These are phyloP conservation scores for Colaptes auratus DNA, from an alignment of 2,113 vertebrate genomes.

Conservation along the genomic window DNA sequence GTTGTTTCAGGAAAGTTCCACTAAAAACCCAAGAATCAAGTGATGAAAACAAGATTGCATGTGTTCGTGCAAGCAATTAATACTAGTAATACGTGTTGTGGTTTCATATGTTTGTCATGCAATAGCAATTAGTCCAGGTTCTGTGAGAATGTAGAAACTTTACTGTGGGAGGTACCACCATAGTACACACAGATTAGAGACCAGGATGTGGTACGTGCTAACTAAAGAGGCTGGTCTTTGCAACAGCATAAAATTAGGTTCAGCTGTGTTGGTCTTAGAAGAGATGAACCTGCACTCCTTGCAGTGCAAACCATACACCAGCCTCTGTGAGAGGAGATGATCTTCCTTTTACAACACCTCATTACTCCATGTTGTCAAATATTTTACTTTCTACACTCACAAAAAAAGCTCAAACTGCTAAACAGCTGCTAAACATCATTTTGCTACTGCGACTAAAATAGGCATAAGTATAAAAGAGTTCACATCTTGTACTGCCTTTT, in stretches of 20 bases:
- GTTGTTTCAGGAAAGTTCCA: neutral
- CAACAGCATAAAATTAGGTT: slow-evolving; percentile 59
- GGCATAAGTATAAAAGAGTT: neutral
- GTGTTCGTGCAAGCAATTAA: neutral
- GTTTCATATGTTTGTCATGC: slow-evolving; percentile 21
- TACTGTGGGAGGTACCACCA: slow-evolving; percentile 40
- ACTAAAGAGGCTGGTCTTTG: slow-evolving; percentile 31
- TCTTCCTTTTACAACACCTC: slow-evolving; percentile 45
- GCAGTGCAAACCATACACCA: slow-evolving; percentile 6
- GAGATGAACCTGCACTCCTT: slow-evolving; percentile 35
- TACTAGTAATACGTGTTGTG: neutral
- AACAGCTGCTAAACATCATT: neutral
- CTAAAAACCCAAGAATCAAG: neutral
- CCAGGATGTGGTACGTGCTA: slow-evolving; percentile 23
- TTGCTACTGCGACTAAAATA: slow-evolving; percentile 10
- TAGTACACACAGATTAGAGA: slow-evolving; percentile 16
- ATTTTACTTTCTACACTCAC: slow-evolving; percentile 65
- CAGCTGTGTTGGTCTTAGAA: slow-evolving; percentile 57
- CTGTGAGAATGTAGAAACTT: slow-evolving; percentile 35
- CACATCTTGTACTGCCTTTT: neutral
- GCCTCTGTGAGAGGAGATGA: neutral
- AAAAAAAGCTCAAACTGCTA: slow-evolving; percentile 26
- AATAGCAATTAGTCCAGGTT: slow-evolving; percentile 42
- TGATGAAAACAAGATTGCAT: slow-evolving; percentile 28
- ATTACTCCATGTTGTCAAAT: slow-evolving; percentile 60